Evolutionary conservation across 2,113 vertebrate species (phyloP).

Genomic region (Euleptes europaea): DNA sequence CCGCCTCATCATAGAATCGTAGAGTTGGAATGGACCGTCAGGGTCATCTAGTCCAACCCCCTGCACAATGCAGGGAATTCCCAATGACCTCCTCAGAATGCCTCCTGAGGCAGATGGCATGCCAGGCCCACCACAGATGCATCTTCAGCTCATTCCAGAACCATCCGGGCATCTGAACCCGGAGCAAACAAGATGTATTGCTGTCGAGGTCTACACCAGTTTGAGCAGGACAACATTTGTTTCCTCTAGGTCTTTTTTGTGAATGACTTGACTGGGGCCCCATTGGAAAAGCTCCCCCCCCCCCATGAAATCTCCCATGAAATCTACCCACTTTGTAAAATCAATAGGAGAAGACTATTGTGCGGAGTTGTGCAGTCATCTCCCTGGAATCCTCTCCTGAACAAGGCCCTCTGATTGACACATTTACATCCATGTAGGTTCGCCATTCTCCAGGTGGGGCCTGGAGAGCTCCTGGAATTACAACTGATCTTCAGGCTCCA

Average conservation of each 20-base stretch:
- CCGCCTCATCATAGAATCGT: no score
- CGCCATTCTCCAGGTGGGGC: no score
- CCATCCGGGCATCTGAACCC: accelerated
- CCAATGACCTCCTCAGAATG: no score
- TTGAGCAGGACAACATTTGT: not conserved
- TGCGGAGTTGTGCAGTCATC: not conserved
- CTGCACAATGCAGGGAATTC: no score
- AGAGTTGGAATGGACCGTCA: no score
- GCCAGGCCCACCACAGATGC: not conserved
- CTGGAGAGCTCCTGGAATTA: no score
- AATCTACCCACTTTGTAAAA: not conserved
- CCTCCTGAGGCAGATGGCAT: not conserved
- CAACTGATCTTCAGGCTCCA: no score
- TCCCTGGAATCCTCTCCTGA: not conserved
- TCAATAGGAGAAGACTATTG: no score
- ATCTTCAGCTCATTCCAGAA: not conserved
- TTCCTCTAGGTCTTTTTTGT: not conserved
- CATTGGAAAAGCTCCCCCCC: no score
- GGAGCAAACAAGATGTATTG: not conserved
- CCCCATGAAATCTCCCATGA: not conserved
- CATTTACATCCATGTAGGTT: not conserved
- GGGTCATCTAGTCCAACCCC: no score
- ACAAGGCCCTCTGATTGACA: not conserved
- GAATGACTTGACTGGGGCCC: not conserved
- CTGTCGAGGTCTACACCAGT: not conserved